Conservation (phyloP, 2,797 vertebrate species). For the Alectoris magna region DNA sequence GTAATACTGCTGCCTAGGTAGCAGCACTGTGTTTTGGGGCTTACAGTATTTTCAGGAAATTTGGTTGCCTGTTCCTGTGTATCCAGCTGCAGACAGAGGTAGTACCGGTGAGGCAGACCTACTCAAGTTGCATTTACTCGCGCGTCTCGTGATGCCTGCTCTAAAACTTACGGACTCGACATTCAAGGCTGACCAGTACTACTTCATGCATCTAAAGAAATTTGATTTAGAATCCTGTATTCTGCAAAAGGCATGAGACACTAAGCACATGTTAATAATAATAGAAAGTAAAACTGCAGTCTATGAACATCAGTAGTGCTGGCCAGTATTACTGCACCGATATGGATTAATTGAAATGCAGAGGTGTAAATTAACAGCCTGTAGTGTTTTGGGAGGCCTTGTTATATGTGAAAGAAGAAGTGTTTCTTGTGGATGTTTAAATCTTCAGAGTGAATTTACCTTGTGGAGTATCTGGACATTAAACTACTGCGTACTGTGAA, state of each 20-base stretch:
- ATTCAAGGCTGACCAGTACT: background rate
- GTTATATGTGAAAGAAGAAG: background rate
- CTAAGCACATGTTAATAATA: background rate
- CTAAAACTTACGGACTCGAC: background rate
- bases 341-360: constrained; percentile 27
- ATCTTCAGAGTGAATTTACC: background rate
- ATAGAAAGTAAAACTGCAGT: background rate
- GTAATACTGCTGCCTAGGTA: background rate
- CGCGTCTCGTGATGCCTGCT: background rate
- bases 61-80: background rate
- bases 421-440: constrained; percentile 1
- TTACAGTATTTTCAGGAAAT: background rate
- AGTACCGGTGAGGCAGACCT: background rate
- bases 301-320: background rate
- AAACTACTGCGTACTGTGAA: background rate
- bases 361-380: constrained; percentile 39
- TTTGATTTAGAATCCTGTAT: background rate
- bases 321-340: background rate
- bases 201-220: background rate
- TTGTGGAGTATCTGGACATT: background rate
- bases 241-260: background rate
- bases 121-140: background rate
- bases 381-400: constrained; percentile 45
- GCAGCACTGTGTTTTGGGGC: background rate
- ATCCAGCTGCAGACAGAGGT: background rate